Percentiles rank a stretch among this genome's conserved stretches.
These are phyloP conservation scores for Schizothorax lantsangensis DNA, from an alignment of 2,797 vertebrate species.

Conservation along the genomic window DNA sequence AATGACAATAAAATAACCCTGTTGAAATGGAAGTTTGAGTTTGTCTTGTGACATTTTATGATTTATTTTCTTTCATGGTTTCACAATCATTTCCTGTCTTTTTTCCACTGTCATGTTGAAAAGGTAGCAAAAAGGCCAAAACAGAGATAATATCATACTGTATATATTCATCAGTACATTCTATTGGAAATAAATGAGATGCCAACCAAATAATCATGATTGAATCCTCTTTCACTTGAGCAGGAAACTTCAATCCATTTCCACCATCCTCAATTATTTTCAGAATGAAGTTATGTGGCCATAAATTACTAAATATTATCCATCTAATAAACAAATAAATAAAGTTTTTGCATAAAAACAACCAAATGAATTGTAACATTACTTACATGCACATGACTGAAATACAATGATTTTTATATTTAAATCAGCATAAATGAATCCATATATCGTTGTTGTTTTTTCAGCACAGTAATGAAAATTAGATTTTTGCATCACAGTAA, in stretches of 20 bases:
- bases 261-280: background rate
- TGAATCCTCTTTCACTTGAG: background rate
- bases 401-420: background rate
- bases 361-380: too few relatives aligned
- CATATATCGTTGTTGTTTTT: background rate
- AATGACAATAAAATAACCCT: background rate
- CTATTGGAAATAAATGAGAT: background rate
- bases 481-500: background rate
- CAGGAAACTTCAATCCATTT: background rate
- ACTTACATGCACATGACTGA: background rate
- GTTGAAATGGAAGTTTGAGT: background rate
- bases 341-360: background rate
- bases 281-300: background rate
- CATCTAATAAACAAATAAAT: background rate
- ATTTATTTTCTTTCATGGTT: background rate
- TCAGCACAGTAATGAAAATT: background rate
- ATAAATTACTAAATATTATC: background rate
- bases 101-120: background rate
- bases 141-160: background rate
- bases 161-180: background rate
- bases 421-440: background rate
- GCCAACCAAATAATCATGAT: background rate
- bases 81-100: background rate
- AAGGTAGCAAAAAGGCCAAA: background rate
- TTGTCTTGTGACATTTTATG: background rate